phyloP scores from a whole-genome alignment of 2,113 vertebrate genomes.

The Mustela lutreola region DNA sequence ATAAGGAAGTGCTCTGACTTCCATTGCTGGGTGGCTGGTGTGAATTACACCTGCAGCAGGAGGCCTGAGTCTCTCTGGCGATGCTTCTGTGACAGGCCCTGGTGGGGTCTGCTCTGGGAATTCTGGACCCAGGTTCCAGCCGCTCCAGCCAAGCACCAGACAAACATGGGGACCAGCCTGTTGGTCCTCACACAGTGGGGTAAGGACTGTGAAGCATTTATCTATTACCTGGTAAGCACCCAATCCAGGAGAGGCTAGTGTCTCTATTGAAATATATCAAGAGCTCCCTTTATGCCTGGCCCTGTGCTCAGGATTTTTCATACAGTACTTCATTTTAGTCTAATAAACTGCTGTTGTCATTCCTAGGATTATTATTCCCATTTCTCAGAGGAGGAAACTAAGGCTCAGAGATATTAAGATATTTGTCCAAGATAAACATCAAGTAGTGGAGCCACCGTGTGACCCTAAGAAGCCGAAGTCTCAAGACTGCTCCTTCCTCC shows the following conservation, averaged over 20 bases:
- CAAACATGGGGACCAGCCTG: not conserved
- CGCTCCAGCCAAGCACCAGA: not conserved
- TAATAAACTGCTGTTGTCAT: not conserved
- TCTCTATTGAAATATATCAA: not conserved
- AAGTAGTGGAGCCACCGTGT: not conserved
- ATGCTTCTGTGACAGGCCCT: not conserved
- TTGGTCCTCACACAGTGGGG: not conserved
- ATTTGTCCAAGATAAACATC: not conserved
- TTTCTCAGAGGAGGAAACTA: constrained; percentile 29
- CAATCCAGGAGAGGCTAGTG: not conserved
- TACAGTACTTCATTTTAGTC: not conserved
- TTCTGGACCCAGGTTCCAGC: not conserved
- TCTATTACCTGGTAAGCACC: not conserved
- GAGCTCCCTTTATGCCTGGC: not conserved
- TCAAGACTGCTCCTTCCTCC: not conserved
- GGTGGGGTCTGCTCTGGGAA: not conserved
- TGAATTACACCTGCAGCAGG: not conserved
- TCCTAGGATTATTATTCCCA: not conserved
- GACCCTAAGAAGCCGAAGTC: not conserved
- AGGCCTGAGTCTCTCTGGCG: not conserved
- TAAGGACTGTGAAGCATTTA: not conserved
- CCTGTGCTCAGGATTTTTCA: not conserved
- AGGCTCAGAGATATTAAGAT: not conserved
- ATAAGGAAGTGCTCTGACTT: not conserved
- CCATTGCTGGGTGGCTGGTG: not conserved